Percentiles rank a stretch among this genome's conserved stretches.
These are phyloP conservation scores for Diabrotica balteata DNA, from an alignment of 2,888 invertebrate genomes.

Conservation along the genomic window DNA sequence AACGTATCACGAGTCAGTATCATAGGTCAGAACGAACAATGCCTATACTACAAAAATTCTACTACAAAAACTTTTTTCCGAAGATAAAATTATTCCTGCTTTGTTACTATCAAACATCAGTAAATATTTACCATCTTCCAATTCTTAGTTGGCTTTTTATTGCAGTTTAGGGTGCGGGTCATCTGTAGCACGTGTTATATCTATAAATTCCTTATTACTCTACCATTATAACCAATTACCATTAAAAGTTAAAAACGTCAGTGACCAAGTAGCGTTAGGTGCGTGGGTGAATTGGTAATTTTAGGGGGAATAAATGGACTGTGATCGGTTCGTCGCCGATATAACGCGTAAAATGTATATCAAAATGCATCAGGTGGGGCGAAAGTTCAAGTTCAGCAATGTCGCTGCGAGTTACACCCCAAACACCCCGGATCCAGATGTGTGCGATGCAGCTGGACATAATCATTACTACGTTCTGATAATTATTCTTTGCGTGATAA, in stretches of 20 bases:
- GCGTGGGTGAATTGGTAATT: constrained; percentile 20
- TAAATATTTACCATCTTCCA: no score
- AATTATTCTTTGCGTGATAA: no score
- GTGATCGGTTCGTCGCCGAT: constrained; percentile 40
- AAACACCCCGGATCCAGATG: constrained; percentile 50
- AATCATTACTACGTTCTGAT: constrained; percentile 3
- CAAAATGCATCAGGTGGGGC: constrained; percentile 39
- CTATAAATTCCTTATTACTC: constrained; percentile 33
- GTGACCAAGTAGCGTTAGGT: constrained; percentile 12
- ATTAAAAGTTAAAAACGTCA: constrained; percentile 22
- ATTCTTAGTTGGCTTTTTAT: no score
- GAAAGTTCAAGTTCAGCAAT: constrained; percentile 17
- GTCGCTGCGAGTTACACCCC: constrained; percentile 44
- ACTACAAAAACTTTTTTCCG: no score
- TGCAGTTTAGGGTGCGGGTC: background rate
- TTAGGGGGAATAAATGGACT: constrained; percentile 32
- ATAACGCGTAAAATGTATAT: constrained; percentile 31
- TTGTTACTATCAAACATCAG: no score
- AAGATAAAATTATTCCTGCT: no score
- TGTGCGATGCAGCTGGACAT: constrained; percentile 44
- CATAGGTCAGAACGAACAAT: no score
- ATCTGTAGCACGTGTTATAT: constrained; percentile 20
- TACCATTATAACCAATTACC: constrained; percentile 25
- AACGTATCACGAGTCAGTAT: no score
- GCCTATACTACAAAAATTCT: no score